Conservation (phyloP, 2,888 invertebrate genomes). For the Scaptomyza reducta region DNA sequence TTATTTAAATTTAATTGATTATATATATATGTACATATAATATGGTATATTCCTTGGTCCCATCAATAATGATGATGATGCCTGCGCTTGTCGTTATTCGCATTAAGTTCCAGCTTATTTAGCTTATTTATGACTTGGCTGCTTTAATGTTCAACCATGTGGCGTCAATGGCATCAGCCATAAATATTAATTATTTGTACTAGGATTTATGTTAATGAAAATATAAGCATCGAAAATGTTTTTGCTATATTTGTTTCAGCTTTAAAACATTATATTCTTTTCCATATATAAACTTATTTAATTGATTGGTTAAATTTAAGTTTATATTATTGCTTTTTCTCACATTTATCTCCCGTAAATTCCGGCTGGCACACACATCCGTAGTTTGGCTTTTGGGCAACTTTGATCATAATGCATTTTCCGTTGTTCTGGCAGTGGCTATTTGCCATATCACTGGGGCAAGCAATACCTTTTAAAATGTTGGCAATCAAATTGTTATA, state of each 20-base stretch:
- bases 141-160: slow-evolving; percentile 8
- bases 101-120: slow-evolving; percentile 13
- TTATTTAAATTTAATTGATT: slow-evolving; percentile 75
- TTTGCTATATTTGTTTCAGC: too few relatives aligned
- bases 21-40: slow-evolving; percentile 22
- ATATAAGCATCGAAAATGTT: too few relatives aligned
- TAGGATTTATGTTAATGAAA: too few relatives aligned
- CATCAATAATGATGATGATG: slow-evolving; percentile 35
- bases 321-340: not conserved
- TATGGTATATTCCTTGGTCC: not conserved
- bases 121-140: slow-evolving; percentile 39
- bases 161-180: slow-evolving; percentile 35
- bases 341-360: not conserved
- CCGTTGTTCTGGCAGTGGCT: not conserved
- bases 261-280: too few relatives aligned
- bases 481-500: not conserved
- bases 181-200: slow-evolving; percentile 33
- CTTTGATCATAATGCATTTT: not conserved
- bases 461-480: not conserved
- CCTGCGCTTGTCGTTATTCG: slow-evolving; percentile 14
- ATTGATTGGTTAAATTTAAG: too few relatives aligned
- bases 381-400: not conserved
- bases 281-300: too few relatives aligned
- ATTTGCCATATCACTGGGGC: not conserved
- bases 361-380: not conserved